phyloP scores from a whole-genome alignment of 1,140 invertebrate species.

The Scaptomyza montana region DNA sequence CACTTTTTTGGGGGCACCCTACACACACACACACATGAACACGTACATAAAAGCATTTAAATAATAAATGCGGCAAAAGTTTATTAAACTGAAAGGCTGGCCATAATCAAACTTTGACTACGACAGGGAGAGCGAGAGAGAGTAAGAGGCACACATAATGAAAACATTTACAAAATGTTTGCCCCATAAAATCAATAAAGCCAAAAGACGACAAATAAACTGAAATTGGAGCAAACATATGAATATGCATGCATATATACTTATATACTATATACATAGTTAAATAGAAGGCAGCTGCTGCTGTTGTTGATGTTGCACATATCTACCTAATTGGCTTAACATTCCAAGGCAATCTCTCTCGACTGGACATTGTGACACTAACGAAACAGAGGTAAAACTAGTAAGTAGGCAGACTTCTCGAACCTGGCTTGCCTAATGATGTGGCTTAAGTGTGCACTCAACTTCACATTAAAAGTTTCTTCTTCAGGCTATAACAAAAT shows the following conservation, averaged over 20 bases:
- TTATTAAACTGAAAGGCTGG: constrained; percentile 45
- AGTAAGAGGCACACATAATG: constrained; percentile 36
- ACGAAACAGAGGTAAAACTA: constrained; percentile 1
- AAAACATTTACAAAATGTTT: constrained; percentile 78
- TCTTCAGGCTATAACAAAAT: not conserved
- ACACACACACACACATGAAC: constrained; percentile 1
- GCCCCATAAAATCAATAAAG: constrained; percentile 75
- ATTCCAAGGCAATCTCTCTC: constrained; percentile 14
- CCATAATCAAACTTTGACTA: constrained; percentile 41
- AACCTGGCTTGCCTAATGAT: constrained; percentile 60
- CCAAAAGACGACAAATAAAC: constrained; percentile 62
- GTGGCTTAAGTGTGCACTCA: constrained; percentile 50
- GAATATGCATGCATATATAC: too few relatives aligned
- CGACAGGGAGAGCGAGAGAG: not conserved
- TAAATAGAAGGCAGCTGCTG: constrained; percentile 13
- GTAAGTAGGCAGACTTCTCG: too few relatives aligned
- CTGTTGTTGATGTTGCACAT: constrained; percentile 1
- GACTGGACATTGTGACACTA: constrained; percentile 7
- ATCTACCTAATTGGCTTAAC: constrained; percentile 44
- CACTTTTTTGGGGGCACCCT: constrained; percentile 13
- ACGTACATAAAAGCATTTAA: constrained; percentile 71
- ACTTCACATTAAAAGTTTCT: constrained; percentile 39
- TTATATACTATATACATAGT: too few relatives aligned
- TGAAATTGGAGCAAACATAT: constrained; percentile 64
- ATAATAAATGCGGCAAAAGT: constrained; percentile 75